Conservation (phyloP, 2,888 invertebrate species). For the Apodemia mormo region DNA sequence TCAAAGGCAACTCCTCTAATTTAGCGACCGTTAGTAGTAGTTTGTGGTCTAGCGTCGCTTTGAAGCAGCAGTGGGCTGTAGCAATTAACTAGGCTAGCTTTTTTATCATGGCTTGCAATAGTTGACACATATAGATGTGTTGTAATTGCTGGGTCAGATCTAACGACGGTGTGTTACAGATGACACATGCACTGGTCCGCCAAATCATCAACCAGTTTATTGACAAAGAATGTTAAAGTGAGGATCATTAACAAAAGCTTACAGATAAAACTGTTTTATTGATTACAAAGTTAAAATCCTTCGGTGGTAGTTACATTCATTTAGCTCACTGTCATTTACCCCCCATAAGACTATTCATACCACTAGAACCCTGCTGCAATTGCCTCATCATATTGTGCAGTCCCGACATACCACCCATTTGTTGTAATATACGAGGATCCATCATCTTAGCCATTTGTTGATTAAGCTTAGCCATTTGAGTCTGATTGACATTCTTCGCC, state of each 20-base stretch:
- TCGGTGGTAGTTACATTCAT: slow-evolving; percentile 37
- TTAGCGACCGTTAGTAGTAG: too few relatives aligned
- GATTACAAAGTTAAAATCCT: slow-evolving; percentile 20
- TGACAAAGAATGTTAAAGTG: too few relatives aligned
- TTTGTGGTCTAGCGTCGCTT: too few relatives aligned
- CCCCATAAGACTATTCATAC: slow-evolving; percentile 83
- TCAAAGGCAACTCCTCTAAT: too few relatives aligned
- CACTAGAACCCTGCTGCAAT: slow-evolving; percentile 85
- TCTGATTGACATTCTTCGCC: slow-evolving; percentile 98
- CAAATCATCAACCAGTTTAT: too few relatives aligned
- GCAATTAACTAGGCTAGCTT: too few relatives aligned
- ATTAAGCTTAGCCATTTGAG: slow-evolving; percentile 99
- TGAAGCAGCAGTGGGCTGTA: too few relatives aligned
- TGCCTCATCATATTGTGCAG: slow-evolving; percentile 99
- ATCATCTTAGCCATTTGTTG: slow-evolving; percentile 99
- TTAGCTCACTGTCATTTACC: slow-evolving; percentile 70
- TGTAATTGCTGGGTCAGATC: too few relatives aligned
- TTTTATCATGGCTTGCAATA: too few relatives aligned
- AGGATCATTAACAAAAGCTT: neutral
- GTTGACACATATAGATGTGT: too few relatives aligned
- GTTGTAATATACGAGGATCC: slow-evolving; percentile 98
- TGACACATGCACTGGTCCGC: too few relatives aligned
- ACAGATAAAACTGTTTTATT: slow-evolving; percentile 22
- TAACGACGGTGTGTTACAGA: too few relatives aligned
- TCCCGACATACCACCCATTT: slow-evolving; percentile 98